Percentiles rank a stretch among this genome's conserved stretches.
phyloP scores from a whole-genome alignment of 2,113 vertebrate species.

The Protobothrops mucrosquamatus region DNA sequence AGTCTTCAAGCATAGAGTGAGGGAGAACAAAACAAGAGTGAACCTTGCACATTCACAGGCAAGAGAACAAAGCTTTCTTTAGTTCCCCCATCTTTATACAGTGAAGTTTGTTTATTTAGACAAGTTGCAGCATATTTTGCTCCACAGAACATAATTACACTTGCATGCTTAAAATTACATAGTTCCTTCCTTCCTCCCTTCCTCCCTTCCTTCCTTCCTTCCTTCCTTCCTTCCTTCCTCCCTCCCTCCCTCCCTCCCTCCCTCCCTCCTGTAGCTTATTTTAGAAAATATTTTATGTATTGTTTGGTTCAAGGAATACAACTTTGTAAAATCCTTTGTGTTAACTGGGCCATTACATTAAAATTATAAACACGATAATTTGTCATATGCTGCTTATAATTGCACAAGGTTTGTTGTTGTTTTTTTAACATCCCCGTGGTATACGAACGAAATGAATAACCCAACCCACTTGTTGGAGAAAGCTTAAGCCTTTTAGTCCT shows the following conservation, averaged over 20 bases:
- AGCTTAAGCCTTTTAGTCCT: slow-evolving; percentile 30
- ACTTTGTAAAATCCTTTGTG: slow-evolving; percentile 30
- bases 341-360: slow-evolving; percentile 53
- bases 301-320: slow-evolving; percentile 41
- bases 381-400: slow-evolving; percentile 31
- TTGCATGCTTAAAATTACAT: background rate
- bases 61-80: fast-evolving
- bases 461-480: slow-evolving; percentile 9
- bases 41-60: background rate
- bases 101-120: background rate
- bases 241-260: slow-evolving; percentile 20
- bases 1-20: slow-evolving; percentile 33
- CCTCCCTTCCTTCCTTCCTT: background rate
- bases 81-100: background rate
- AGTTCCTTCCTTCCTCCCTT: background rate
- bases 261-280: slow-evolving; percentile 14
- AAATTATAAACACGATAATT: slow-evolving; percentile 50
- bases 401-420: slow-evolving; percentile 28
- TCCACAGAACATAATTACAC: background rate
- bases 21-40: background rate
- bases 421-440: slow-evolving; percentile 28
- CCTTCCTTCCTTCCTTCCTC: background rate
- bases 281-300: slow-evolving; percentile 38
- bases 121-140: background rate
- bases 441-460: slow-evolving; percentile 42